Evolutionary conservation across 2,888 invertebrate species (phyloP), one percentile per base, ranked within the genome.

Genomic region (Lasioglossum morio): DNA sequence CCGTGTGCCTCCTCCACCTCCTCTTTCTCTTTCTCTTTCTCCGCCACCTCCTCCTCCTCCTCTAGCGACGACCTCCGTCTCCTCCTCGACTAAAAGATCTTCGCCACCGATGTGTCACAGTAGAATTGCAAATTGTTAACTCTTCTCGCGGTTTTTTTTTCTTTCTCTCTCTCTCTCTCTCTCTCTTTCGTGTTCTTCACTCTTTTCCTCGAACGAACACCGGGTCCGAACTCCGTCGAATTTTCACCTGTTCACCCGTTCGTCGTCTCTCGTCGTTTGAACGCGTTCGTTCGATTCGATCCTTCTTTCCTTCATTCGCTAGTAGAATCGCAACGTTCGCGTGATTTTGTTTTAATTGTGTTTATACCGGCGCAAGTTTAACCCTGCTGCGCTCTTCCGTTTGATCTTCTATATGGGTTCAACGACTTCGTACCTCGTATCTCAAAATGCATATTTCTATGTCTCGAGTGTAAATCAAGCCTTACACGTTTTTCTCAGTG

Each of bases 1-100:
- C 93, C 93, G 94, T 92, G 93, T 93, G 92, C 93, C 92, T 93
- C 89, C 90, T 92, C 92, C 90, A 88, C 90, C 92, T 91, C 91
- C 89, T 90, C 88, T 86, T 92, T 89, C 91, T 91, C 90, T 82
- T 87, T 91, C 91, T 91, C 90, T 81, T 87, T 74, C 81, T 84
- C n/a, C 57, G 12, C 85, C 87, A 46, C 79, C 84, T 81, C 86
- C 87, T 84, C 79, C 87, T 84, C 79, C 89, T 89, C 90, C 81
- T 87, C 87, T 83, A 84, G 79, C 87, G 80, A 82, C 85, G 77
- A 78, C 83, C 81, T 86, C 83, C 81, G 77, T 85, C 81, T 88
- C 83, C 85, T 88, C 90, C 88, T 79, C 81, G 81, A 82, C 75
- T 79, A 81, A 73, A 72, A 84, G 88, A 86, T 88, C 88, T 84